These are phyloP conservation scores for Drosophila tani DNA, from an alignment of 1,140 invertebrate species.

Conservation along the genomic window DNA sequence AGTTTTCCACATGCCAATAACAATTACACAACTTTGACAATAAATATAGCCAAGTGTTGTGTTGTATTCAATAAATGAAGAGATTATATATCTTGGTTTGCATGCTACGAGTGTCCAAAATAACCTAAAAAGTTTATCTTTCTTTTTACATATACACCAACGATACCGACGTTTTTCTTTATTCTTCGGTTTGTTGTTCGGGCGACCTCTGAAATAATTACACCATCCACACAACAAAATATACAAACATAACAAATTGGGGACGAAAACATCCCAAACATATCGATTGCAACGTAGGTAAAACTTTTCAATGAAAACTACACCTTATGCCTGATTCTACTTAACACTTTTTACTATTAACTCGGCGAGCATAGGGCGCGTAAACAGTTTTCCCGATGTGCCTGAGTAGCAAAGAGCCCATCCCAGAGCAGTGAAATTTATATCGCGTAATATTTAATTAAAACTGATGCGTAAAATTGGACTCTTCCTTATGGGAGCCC, in stretches of 20 bases:
- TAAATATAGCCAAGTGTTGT: too few relatives aligned
- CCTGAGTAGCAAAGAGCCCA: neutral
- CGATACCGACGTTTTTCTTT: slow-evolving; percentile 51
- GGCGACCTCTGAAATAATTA: slow-evolving; percentile 35
- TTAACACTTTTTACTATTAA: slow-evolving; percentile 18
- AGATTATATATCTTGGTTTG: neutral
- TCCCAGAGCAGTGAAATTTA: slow-evolving; percentile 5
- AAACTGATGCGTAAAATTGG: slow-evolving; percentile 22
- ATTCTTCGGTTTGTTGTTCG: slow-evolving; percentile 45
- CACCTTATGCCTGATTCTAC: slow-evolving; percentile 38
- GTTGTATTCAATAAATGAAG: too few relatives aligned
- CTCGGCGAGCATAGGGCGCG: slow-evolving; percentile 29
- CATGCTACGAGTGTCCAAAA: slow-evolving; percentile 11
- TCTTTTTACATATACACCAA: slow-evolving; percentile 52
- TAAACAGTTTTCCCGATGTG: slow-evolving; percentile 48
- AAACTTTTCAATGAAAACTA: slow-evolving; percentile 56
- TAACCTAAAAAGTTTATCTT: slow-evolving; percentile 33
- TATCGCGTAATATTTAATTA: slow-evolving; percentile 51
- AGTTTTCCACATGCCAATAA: neutral
- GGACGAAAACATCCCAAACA: slow-evolving; percentile 23
- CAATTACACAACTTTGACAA: too few relatives aligned
- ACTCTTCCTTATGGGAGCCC: neutral
- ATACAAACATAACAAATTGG: slow-evolving; percentile 23
- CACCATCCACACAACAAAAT: slow-evolving; percentile 40
- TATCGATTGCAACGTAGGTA: slow-evolving; percentile 67